Percentiles rank a stretch among this genome's conserved stretches.
Evolutionary conservation across 2,113 vertebrate species (phyloP).

Genomic region (Eptesicus fuscus): DNA sequence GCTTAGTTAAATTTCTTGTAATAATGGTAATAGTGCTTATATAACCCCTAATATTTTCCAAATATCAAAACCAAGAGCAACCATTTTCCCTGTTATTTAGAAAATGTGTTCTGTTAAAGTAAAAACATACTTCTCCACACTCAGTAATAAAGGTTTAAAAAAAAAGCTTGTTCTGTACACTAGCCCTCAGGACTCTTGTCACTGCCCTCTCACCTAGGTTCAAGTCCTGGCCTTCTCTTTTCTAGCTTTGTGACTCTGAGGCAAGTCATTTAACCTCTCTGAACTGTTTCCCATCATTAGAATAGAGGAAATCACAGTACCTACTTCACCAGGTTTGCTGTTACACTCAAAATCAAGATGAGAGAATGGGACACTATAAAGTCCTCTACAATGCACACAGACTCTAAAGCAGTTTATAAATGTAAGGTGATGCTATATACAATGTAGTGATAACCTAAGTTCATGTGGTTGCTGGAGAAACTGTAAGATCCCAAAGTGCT

Average conservation of each 20-base stretch:
- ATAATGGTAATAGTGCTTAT: not conserved
- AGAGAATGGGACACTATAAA: not conserved
- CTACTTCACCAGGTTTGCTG: not conserved
- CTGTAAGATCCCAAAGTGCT: slow-evolving; percentile 1
- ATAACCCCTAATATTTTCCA: not conserved
- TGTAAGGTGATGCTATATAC: not conserved
- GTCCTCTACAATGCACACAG: not conserved
- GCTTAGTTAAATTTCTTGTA: not conserved
- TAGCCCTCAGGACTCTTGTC: not conserved
- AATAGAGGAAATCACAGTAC: not conserved
- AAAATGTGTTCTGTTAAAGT: not conserved
- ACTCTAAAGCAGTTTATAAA: not conserved
- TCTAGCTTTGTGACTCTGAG: not conserved
- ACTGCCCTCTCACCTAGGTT: not conserved
- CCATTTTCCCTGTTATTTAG: not conserved
- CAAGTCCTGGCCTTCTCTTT: not conserved
- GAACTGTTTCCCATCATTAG: not conserved
- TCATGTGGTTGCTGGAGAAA: not conserved
- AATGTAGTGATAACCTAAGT: not conserved
- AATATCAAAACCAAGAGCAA: slow-evolving; percentile 10
- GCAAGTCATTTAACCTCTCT: not conserved
- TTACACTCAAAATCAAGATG: not conserved
- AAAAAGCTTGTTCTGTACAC: not conserved
- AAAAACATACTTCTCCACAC: not conserved
- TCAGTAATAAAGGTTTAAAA: not conserved